These are phyloP conservation scores for Prolemur simus DNA, from an alignment of 2,113 vertebrate species.

Conservation along the genomic window DNA sequence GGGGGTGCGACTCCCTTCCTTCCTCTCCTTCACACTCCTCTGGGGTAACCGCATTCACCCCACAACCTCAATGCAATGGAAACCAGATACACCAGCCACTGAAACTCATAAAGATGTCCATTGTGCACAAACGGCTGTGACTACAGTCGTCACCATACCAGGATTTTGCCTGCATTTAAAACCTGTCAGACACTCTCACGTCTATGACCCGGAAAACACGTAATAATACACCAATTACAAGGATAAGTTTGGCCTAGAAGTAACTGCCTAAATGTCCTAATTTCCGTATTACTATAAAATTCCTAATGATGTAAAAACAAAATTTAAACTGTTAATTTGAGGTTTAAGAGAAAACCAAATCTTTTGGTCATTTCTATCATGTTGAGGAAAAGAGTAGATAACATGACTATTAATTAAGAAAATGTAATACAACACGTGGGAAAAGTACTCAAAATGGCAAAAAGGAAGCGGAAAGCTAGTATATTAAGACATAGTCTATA, in stretches of 20 bases:
- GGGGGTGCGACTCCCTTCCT: not conserved
- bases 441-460: not conserved
- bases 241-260: not conserved
- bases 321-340: not conserved
- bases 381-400: not conserved
- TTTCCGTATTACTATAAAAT: not conserved
- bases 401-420: not conserved
- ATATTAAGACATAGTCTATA: accelerated
- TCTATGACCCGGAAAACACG: not conserved
- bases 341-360: not conserved
- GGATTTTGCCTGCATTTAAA: not conserved
- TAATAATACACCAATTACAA: not conserved
- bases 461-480: not conserved
- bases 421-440: accelerated
- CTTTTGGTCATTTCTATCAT: not conserved
- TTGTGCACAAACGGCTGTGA: no score
- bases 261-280: no score
- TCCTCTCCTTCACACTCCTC: no score
- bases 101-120: not conserved
- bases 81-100: not conserved
- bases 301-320: not conserved
- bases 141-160: no score
- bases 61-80: not conserved
- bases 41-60: not conserved
- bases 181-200: not conserved